These are phyloP conservation scores for Siderastrea radians DNA, from an alignment of 92 coral and sea anemone species.

Conservation along the genomic window DNA sequence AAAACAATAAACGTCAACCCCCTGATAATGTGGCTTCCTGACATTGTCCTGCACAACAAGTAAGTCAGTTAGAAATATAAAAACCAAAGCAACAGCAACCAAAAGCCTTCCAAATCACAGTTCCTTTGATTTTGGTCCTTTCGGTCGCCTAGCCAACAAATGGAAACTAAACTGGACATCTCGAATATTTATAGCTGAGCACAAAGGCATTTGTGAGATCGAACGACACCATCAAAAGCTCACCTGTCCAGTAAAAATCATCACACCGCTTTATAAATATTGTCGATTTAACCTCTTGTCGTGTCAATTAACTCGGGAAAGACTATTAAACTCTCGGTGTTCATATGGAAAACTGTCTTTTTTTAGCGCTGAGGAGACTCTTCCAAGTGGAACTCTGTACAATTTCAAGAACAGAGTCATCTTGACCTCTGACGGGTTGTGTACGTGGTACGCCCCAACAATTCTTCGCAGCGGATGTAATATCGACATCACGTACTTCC, in stretches of 20 bases:
- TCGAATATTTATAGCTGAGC: too few species aligned
- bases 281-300: too few species aligned
- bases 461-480: conserved; percentile 67
- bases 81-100: too few species aligned
- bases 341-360: neutral
- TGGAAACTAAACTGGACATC: too few species aligned
- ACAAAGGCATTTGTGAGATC: too few species aligned
- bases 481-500: conserved; percentile 70
- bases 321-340: neutral
- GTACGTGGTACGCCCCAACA: conserved; percentile 64
- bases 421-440: conserved; percentile 47
- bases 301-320: too few species aligned
- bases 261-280: too few species aligned
- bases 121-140: too few species aligned
- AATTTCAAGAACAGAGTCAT: conserved; percentile 54
- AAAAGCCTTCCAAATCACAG: too few species aligned
- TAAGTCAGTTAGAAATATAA: neutral
- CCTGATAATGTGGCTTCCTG: conserved; percentile 49
- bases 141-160: too few species aligned
- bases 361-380: conserved; percentile 49
- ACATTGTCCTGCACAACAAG: conserved; percentile 68
- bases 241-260: too few species aligned
- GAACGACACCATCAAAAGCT: too few species aligned
- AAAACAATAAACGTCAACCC: conserved; percentile 54
- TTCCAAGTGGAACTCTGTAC: conserved; percentile 61